Percentiles rank a stretch among this genome's conserved stretches.
Conservation (phyloP, 2,888 invertebrate species). For the Melanostoma mellinum region DNA sequence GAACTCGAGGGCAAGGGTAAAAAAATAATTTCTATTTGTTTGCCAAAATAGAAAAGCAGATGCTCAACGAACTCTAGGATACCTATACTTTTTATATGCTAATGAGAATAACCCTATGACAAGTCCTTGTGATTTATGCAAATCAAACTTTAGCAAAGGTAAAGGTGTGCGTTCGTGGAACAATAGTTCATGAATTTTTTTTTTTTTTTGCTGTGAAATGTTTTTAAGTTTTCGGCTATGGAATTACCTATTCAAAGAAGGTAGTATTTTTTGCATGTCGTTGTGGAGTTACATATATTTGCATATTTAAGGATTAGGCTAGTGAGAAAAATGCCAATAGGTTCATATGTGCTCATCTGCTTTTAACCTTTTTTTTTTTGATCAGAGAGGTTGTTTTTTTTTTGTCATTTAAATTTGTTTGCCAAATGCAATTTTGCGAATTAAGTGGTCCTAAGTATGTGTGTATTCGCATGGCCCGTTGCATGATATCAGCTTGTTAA, state of each 20-base stretch:
- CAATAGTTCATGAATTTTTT: constrained; percentile 40
- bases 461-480: constrained; percentile 51
- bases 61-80: constrained; percentile 66
- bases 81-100: constrained; percentile 49
- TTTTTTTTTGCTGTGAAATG: constrained; percentile 26
- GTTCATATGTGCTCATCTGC: constrained; percentile 52
- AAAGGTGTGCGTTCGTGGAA: constrained; percentile 63
- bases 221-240: constrained; percentile 38
- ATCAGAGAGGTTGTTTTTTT: constrained; percentile 18
- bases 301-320: constrained; percentile 65
- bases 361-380: constrained; percentile 32
- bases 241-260: background rate
- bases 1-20: constrained; percentile 61
- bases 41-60: constrained; percentile 60
- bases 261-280: constrained; percentile 32
- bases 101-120: constrained; percentile 62
- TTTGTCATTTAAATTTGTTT: constrained; percentile 24
- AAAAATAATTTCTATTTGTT: constrained; percentile 27
- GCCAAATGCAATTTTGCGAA: constrained; percentile 46
- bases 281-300: constrained; percentile 29
- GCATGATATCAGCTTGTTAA: constrained; percentile 55
- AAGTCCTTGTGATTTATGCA: constrained; percentile 65
- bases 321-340: constrained; percentile 14
- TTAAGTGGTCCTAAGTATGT: constrained; percentile 26
- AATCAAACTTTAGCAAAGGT: constrained; percentile 41